phyloP scores from a whole-genome alignment of 37 sponge, comb jelly and placozoan genomes.

The Aplysina aerophoba region DNA sequence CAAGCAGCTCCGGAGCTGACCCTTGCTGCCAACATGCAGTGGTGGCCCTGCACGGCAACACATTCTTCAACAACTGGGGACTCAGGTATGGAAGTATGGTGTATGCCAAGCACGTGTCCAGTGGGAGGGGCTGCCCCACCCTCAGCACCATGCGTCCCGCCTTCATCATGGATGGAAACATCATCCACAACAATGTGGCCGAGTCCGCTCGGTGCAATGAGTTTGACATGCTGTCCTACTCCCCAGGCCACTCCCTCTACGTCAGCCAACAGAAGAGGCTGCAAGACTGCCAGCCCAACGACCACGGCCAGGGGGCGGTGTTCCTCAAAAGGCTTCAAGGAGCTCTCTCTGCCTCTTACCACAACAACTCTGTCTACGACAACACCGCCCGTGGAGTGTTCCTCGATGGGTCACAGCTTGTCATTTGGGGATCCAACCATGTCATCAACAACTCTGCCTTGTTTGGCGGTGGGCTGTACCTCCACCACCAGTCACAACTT shows the following conservation, averaged over 20 bases:
- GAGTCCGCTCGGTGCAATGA: no score
- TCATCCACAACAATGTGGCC: no score
- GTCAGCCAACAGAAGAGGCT: no score
- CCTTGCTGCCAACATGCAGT: background rate
- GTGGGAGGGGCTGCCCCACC: no score
- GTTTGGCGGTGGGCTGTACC: background rate
- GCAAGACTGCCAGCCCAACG: no score
- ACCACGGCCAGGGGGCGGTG: background rate
- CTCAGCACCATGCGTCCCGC: no score
- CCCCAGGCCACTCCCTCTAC: no score
- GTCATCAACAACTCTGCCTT: background rate
- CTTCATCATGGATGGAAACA: no score
- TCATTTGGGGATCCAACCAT: background rate
- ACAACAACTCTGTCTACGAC: background rate
- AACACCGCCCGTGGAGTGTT: background rate
- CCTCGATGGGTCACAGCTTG: background rate
- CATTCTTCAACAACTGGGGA: background rate
- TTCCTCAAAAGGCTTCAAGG: background rate
- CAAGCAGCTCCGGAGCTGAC: background rate
- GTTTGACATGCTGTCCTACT: no score
- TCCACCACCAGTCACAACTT: background rate
- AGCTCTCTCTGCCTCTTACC: no score
- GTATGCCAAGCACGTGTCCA: background rate
- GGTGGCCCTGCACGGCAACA: background rate
- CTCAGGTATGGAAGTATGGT: conserved; percentile 10